phyloP scores from a whole-genome alignment of 2,113 vertebrate genomes.

The Taurulus bubalis region DNA sequence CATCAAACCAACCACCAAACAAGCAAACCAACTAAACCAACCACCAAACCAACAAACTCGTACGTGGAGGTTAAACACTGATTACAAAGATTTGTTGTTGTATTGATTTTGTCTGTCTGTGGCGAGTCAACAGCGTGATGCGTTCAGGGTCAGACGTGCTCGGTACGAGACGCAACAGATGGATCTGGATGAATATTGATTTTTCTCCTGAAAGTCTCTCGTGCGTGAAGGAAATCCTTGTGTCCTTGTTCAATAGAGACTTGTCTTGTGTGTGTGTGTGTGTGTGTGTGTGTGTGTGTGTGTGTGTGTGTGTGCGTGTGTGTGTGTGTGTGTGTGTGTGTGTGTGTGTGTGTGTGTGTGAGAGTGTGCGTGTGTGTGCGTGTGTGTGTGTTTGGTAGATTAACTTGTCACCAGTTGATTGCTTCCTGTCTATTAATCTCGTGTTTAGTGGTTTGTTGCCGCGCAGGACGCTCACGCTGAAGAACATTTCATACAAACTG shows the following conservation, averaged over 20 bases:
- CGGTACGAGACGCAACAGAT: slow-evolving; percentile 4
- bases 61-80: no score
- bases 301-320: slow-evolving; percentile 5
- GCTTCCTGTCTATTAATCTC: slow-evolving; percentile 40
- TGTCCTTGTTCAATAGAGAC: not conserved
- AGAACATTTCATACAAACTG: not conserved
- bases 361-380: slow-evolving; percentile 1
- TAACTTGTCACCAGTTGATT: slow-evolving; percentile 4
- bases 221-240: slow-evolving; percentile 8
- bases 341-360: slow-evolving; percentile 5
- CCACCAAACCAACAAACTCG: no score
- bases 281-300: not conserved
- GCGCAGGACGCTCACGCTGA: not conserved
- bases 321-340: slow-evolving; percentile 8
- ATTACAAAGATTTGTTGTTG: no score
- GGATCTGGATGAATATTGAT: slow-evolving; percentile 55
- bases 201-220: slow-evolving; percentile 30
- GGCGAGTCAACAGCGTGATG: slow-evolving; percentile 3
- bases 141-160: slow-evolving; percentile 21
- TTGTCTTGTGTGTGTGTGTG: not conserved
- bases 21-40: no score
- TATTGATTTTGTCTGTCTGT: slow-evolving; percentile 33
- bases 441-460: not conserved
- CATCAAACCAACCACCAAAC: no score
- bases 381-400: slow-evolving; percentile 21